These are phyloP conservation scores for Villa cingulata DNA, from an alignment of 2,888 invertebrate species.

Conservation along the genomic window DNA sequence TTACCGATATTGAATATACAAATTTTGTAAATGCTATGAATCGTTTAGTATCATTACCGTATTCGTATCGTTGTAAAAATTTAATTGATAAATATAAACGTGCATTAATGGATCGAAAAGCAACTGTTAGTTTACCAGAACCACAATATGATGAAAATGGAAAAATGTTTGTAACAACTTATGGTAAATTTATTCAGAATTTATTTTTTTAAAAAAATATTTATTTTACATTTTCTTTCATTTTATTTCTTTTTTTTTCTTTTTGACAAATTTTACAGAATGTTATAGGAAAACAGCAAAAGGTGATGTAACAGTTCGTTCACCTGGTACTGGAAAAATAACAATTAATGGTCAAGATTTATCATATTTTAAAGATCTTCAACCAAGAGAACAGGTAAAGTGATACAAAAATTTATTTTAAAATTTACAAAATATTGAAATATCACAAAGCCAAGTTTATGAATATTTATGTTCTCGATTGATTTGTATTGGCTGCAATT, in stretches of 20 bases:
- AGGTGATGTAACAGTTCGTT: slow-evolving; percentile 65
- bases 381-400: slow-evolving; percentile 65
- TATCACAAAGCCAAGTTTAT: too few relatives aligned
- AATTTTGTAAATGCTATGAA: slow-evolving; percentile 60
- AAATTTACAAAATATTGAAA: too few relatives aligned
- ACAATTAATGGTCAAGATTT: slow-evolving; percentile 68
- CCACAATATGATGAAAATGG: slow-evolving; percentile 55
- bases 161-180: slow-evolving; percentile 54
- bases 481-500: too few relatives aligned
- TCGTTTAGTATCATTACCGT: slow-evolving; percentile 54
- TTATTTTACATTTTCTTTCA: background rate
- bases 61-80: slow-evolving; percentile 53
- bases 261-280: slow-evolving; percentile 40
- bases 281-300: slow-evolving; percentile 57
- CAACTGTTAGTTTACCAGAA: slow-evolving; percentile 50
- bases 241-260: background rate
- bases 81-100: slow-evolving; percentile 61
- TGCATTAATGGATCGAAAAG: slow-evolving; percentile 43
- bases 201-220: background rate
- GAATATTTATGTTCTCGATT: too few relatives aligned
- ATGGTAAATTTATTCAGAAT: slow-evolving; percentile 43
- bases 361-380: slow-evolving; percentile 56
- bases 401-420: slow-evolving; percentile 2
- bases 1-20: slow-evolving; percentile 55
- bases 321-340: slow-evolving; percentile 72